Evolutionary conservation across 2,797 vertebrate species (phyloP), one percentile per base, ranked within the genome.

Genomic region (Eulemur coronatus): DNA sequence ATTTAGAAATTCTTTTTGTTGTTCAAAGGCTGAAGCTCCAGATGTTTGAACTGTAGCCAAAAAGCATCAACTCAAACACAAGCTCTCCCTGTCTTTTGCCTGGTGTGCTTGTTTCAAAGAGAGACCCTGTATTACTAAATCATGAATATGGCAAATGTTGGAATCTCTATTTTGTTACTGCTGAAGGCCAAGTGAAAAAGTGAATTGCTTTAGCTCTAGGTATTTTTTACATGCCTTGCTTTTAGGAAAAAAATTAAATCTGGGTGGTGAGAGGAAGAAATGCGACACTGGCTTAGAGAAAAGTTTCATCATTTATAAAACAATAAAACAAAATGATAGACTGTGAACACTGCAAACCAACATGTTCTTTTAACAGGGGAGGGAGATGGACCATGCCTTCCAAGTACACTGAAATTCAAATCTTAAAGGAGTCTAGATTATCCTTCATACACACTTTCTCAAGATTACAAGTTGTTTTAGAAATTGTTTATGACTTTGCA

Each of bases 71-170:
- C 55, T 57, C 46, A 76, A 18, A 70, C 1, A 13, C 4, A 46
- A 22, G 14, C 41, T 30, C 55, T 91, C 41, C 28, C 0, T 7
- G 12, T 80, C 48, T 94, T 82, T 73, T 89, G 65, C 48, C 92
- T 87, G 30, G 1, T 43, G 5, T 76, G 38, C 43, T 88, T 88
- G 4, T 81, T 95, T 86, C 0, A 0, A 70, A 93, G 48, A 93
- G 26, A 65, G 89, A 69, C 26, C 93, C 80, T 59, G 20, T 92
- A 94, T 90, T 59, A n/a, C 5, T 84, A 70, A 92, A 38, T 89
- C 35, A 69, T 55, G 10, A 63, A 13, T 14, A 48, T 41, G 13
- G n/a, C 46, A 80, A 93, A 87, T 57, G 63, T 18, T 85, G 38
- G 43, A 75, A 72, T 55, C n/a, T 79, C 59, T 65, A 41, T 84